Percentiles rank a stretch among this genome's conserved stretches.
These are phyloP conservation scores for Trinectes maculatus DNA, from an alignment of 2,113 vertebrate genomes.

Conservation along the genomic window DNA sequence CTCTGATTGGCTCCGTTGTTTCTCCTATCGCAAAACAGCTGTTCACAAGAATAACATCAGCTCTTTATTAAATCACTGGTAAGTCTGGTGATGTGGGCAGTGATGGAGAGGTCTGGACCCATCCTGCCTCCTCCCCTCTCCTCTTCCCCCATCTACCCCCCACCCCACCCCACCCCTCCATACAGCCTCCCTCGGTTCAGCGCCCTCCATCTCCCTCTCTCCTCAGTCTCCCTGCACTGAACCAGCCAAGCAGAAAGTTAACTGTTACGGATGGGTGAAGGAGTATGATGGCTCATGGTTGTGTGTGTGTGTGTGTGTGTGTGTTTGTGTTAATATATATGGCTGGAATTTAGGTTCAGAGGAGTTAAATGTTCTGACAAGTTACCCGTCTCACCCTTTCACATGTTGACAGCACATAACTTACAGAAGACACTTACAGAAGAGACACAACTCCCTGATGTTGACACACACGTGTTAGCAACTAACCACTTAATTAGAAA, in stretches of 20 bases:
- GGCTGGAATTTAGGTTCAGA: slow-evolving; percentile 3
- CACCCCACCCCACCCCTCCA: slow-evolving; percentile 13
- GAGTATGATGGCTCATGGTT: slow-evolving; percentile 12
- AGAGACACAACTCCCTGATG: not conserved
- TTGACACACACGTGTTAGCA: not conserved
- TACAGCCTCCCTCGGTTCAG: slow-evolving; percentile 33
- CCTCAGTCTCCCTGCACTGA: slow-evolving; percentile 49
- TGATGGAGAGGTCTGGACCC: slow-evolving; percentile 49
- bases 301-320: slow-evolving; percentile 20
- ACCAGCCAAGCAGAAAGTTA: slow-evolving; percentile 69
- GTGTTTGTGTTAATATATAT: slow-evolving; percentile 14
- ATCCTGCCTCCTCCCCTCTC: slow-evolving; percentile 12
- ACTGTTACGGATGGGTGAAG: slow-evolving; percentile 60
- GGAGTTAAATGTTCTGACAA: not conserved
- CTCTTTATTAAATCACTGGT: slow-evolving; percentile 37
- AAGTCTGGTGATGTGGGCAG: slow-evolving; percentile 26
- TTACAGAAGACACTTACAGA: slow-evolving; percentile 12
- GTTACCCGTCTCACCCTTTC: slow-evolving; percentile 9
- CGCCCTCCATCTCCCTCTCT: slow-evolving; percentile 48
- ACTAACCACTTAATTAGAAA: slow-evolving; percentile 30
- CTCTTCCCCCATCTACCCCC: slow-evolving; percentile 16
- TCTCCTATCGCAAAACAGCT: not conserved
- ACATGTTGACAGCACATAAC: not conserved
- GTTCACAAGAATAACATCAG: slow-evolving; percentile 3
- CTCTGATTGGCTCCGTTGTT: slow-evolving; percentile 1